Evolutionary conservation across 2,113 vertebrate genomes (phyloP).

Genomic region (Anseranas semipalmata): DNA sequence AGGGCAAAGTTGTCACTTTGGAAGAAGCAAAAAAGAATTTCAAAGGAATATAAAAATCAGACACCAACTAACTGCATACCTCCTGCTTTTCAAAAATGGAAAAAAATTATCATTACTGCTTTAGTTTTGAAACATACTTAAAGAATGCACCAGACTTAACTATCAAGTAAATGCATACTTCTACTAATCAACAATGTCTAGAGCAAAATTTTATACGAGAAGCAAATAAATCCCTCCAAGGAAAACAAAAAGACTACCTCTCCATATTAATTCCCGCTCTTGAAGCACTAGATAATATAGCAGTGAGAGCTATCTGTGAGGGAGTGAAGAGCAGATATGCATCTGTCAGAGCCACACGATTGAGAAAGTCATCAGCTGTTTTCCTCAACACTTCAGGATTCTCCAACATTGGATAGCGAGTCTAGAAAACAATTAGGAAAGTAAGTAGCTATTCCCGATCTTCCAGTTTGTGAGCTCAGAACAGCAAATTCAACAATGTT

Average conservation of each 20-base stretch:
- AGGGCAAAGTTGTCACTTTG: neutral
- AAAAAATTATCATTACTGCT: neutral
- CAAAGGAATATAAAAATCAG: neutral
- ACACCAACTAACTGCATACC: neutral
- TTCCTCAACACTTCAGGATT: constrained; percentile 94
- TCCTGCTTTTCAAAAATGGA: neutral
- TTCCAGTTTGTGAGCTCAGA: neutral
- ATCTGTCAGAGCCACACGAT: constrained; percentile 87
- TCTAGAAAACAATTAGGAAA: constrained; percentile 77
- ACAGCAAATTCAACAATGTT: neutral
- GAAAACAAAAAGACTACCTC: constrained; percentile 75
- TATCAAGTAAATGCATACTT: neutral
- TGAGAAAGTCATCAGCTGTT: constrained; percentile 92
- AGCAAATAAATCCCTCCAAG: neutral
- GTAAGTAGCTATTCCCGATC: neutral
- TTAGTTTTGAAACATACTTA: neutral
- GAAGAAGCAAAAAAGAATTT: neutral
- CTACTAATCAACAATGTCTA: neutral
- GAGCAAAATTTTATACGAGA: neutral
- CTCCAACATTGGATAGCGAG: constrained; percentile 88
- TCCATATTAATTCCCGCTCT: constrained; percentile 92
- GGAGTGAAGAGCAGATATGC: constrained; percentile 88
- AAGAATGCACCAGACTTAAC: neutral
- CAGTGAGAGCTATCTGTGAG: constrained; percentile 90
- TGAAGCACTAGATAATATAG: constrained; percentile 88